Evolutionary conservation across 1,140 invertebrate species (phyloP).

Genomic region (Ylistrum balloti): DNA sequence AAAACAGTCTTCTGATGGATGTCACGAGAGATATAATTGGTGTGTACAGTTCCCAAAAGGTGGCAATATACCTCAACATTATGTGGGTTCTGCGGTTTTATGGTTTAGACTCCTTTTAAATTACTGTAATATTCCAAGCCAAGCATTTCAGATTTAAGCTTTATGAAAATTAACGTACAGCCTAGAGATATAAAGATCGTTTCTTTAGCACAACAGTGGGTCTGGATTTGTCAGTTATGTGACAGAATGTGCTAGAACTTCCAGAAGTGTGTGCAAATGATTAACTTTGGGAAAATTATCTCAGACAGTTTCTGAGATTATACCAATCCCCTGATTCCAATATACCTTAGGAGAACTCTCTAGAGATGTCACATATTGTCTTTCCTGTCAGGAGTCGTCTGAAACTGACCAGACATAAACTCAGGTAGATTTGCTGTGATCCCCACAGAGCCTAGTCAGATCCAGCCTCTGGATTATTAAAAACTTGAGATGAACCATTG

Average conservation of each 20-base stretch:
- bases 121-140: not conserved
- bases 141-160: not conserved
- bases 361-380: not conserved
- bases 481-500: not conserved
- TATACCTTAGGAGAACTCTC: not conserved
- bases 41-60: not conserved
- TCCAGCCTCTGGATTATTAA: not conserved
- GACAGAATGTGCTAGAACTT: not conserved
- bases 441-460: not conserved
- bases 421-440: not conserved
- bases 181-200: not conserved
- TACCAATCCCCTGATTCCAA: not conserved
- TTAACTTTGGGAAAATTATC: not conserved
- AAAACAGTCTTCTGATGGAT: not conserved
- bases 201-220: not conserved
- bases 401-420: not conserved
- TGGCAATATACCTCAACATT: not conserved
- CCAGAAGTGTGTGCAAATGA: not conserved
- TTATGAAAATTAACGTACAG: not conserved
- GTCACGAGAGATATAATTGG: not conserved
- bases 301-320: not conserved
- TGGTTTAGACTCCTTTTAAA: not conserved
- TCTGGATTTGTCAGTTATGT: not conserved
- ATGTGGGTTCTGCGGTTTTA: not conserved
- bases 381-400: not conserved